A percentile compares a stretch with the other conserved stretches of the same genome.
Evolutionary conservation across 2,888 invertebrate genomes (phyloP).

Genomic region (Malthinus seriepunctatus): DNA sequence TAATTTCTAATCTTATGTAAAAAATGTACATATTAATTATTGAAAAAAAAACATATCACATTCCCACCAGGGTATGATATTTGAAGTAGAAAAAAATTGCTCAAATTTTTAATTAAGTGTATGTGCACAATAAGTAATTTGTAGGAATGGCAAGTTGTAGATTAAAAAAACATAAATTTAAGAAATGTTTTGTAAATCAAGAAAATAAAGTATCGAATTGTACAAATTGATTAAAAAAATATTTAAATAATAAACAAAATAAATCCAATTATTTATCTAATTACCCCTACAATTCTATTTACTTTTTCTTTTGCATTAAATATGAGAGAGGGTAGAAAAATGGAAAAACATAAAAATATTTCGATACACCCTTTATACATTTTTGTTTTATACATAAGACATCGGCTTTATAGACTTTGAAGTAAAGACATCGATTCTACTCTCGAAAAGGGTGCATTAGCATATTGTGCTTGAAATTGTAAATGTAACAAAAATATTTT

Average conservation of each 20-base stretch:
- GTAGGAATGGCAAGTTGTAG: constrained; percentile 19
- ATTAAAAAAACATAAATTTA: constrained; percentile 8
- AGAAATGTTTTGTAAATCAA: constrained; percentile 6
- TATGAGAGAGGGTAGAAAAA: too few species aligned
- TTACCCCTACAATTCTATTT: too few species aligned
- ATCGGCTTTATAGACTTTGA: too few species aligned
- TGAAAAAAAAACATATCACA: constrained; percentile 25
- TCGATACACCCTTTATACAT: too few species aligned
- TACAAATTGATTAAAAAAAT: constrained; percentile 2
- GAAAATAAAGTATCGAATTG: constrained; percentile 1
- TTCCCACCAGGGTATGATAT: constrained; percentile 30
- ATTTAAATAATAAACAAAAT: not conserved
- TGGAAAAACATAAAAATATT: too few species aligned
- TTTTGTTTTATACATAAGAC: too few species aligned
- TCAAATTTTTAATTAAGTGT: constrained; percentile 24
- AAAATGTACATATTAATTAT: constrained; percentile 20
- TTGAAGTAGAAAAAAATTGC: constrained; percentile 26
- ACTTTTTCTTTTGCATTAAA: too few species aligned
- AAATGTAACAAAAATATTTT: too few species aligned
- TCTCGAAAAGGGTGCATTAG: too few species aligned
- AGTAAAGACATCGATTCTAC: too few species aligned
- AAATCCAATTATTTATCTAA: too few species aligned
- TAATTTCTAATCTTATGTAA: constrained; percentile 1
- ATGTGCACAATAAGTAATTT: constrained; percentile 20
- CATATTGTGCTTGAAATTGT: too few species aligned